Percentiles rank a stretch among this genome's conserved stretches.
Conservation (phyloP, 2,113 vertebrate species). For the Gnathonemus longibarbis region DNA sequence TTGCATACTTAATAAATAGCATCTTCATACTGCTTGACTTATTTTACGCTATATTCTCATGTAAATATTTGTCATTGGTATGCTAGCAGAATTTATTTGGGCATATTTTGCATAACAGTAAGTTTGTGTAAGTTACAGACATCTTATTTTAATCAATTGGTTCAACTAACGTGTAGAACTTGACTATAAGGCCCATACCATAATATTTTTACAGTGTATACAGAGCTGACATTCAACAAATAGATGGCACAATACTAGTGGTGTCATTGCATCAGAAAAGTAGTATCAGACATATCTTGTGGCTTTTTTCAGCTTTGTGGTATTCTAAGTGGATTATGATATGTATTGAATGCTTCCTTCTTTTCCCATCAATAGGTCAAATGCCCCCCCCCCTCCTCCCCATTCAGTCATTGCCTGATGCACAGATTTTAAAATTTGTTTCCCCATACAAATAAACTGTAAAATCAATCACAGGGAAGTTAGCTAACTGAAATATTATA, state of each 20-base stretch:
- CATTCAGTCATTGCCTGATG: not conserved
- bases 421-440: not conserved
- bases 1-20: not conserved
- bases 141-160: not conserved
- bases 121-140: not conserved
- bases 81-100: not conserved
- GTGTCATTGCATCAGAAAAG: not conserved
- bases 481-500: not conserved
- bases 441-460: not conserved
- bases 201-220: not conserved
- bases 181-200: not conserved
- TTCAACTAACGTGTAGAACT: not conserved
- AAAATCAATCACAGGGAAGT: not conserved
- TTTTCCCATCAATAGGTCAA: not conserved
- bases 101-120: not conserved
- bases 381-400: not conserved
- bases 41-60: not conserved
- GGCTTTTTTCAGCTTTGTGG: not conserved
- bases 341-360: not conserved
- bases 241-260: not conserved
- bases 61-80: not conserved
- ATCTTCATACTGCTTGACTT: not conserved
- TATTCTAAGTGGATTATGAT: not conserved
- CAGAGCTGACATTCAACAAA: not conserved
- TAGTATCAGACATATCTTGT: not conserved